Evolutionary conservation across 2,888 invertebrate genomes (phyloP), one percentile per base, ranked within the genome.

Genomic region (Brachypterus glaber): DNA sequence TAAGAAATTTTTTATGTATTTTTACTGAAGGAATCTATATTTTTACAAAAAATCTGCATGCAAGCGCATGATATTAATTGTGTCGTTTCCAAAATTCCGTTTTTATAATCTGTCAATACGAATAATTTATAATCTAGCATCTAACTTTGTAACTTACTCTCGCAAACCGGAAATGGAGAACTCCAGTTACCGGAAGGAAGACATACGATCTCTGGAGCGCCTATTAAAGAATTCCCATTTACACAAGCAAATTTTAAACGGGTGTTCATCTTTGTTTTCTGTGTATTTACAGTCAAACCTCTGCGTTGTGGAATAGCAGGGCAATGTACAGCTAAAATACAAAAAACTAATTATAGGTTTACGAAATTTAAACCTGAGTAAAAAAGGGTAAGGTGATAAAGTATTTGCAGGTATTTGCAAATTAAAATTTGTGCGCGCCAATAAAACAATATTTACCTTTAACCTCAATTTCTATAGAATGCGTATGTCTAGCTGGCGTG

Each of bases 141-240:
- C n/a, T n/a, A n/a, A n/a, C n/a, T n/a, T 27, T 27, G 5, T 4
- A 27, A 68, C 76, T 73, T 64, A 80, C 85, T 85, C 65, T 85
- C 84, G 61, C 88, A 88, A 30, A 83, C 78, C 4, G 88, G 88
- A 43, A 85, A 68, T 2, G 83, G 82, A 0, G 82, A 77, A 51
- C 84, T 86, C 89, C 89, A 89, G 60, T 86, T 86, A 16, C 87
- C 87, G 13, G 85, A 85, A 0, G 88, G 83, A n/a, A 84, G 66
- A 60, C 89, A 89, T 31, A 69, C 62, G 17, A 87, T 72, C 53
- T 80, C 77, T 2, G 78, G 74, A 2, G 83, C 73, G 3, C 89
- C 89, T 37, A 87, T 79, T 27, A 89, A 66, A 1, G 83, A 79
- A 58, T 86, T 86, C 2, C 87, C 87, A 53, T 86, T 84, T 9